A percentile compares a stretch with the other conserved stretches of the same genome.
phyloP scores from a whole-genome alignment of 2,797 vertebrate genomes.

The Malacoraja senta region DNA sequence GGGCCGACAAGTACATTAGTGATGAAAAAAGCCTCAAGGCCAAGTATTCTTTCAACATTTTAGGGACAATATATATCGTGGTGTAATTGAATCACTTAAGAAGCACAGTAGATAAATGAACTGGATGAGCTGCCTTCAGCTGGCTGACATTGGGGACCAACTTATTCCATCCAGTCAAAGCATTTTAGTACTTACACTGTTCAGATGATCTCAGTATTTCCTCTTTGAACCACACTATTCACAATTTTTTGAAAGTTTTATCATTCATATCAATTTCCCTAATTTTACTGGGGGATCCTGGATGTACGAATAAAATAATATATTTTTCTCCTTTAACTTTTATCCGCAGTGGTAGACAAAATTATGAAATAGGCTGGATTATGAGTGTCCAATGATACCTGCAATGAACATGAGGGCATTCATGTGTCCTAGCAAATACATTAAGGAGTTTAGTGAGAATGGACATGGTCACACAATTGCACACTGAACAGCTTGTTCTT shows the following conservation, averaged over 20 bases:
- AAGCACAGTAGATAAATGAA: not conserved
- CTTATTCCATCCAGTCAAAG: constrained; percentile 19
- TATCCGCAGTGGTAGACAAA: too few relatives aligned
- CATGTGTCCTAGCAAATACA: not conserved
- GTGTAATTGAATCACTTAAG: constrained; percentile 27
- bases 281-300: not conserved
- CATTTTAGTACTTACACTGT: not conserved
- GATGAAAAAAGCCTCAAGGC: constrained; percentile 5
- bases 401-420: not conserved
- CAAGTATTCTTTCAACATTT: constrained; percentile 14
- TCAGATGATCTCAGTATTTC: constrained; percentile 1
- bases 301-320: not conserved
- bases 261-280: not conserved
- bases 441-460: not conserved
- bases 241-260: not conserved
- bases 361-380: not conserved
- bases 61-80: not conserved
- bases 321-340: not conserved
- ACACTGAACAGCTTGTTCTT: not conserved
- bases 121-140: constrained; percentile 19
- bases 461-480: not conserved
- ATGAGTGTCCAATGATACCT: not conserved
- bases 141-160: not conserved
- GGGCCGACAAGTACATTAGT: not conserved
- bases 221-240: not conserved